Percentiles rank a stretch among this genome's conserved stretches.
Conservation (phyloP, 2,888 invertebrate species). For the Hypercompe scribonia region DNA sequence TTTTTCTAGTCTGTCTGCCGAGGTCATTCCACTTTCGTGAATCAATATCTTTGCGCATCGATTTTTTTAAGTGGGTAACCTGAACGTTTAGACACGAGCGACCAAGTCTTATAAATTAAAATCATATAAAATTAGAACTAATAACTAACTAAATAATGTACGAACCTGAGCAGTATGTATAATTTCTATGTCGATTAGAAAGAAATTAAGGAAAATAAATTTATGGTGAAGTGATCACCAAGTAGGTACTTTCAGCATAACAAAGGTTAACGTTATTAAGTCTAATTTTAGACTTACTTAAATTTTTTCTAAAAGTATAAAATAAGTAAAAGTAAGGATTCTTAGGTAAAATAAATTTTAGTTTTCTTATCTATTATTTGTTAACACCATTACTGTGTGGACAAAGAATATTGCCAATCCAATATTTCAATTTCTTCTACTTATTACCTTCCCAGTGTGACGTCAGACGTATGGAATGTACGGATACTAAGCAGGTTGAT, state of each 20-base stretch:
- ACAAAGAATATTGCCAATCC: not conserved
- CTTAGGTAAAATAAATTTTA: not conserved
- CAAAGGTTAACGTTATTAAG: no score
- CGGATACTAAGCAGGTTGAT: not conserved
- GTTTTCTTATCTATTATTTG: not conserved
- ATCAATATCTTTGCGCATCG: conserved; percentile 32
- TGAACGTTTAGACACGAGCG: not conserved
- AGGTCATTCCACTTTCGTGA: conserved; percentile 34
- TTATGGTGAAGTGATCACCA: no score
- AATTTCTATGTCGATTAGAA: no score
- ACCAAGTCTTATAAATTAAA: not conserved
- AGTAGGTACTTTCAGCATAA: no score
- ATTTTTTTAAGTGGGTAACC: conserved; percentile 11
- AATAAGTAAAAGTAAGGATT: no score
- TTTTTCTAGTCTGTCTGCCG: conserved; percentile 16
- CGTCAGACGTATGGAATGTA: not conserved
- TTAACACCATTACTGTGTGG: not conserved
- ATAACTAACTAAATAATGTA: no score
- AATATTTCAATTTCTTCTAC: not conserved
- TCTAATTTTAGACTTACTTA: no score
- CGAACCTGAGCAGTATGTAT: no score
- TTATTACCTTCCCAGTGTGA: not conserved
- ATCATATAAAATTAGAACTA: not conserved
- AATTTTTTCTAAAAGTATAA: no score
- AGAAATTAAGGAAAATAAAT: no score